Base-by-base conservation (phyloP, 1,140 invertebrate genomes). In the Caenorhabditis inopinata region DNA sequence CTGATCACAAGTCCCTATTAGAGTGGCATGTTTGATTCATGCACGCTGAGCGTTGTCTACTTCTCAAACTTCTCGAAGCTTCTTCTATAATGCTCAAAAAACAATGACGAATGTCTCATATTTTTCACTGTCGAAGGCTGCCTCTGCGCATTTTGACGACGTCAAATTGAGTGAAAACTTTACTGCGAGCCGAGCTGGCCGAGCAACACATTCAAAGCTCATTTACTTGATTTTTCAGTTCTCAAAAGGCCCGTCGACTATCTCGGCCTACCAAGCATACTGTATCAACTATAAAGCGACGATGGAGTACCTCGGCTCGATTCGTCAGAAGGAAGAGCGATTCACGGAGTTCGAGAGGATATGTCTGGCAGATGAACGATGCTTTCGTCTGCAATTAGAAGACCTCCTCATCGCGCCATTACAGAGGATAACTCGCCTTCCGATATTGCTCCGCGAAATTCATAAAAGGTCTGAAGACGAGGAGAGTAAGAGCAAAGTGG, bases 371-470 rank as follows among this genome's bases (percentile, higher is more conserved):
- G 92, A 93, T 86, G 87, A 90, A 2, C 85, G 92, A 16, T 93
- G 92, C 86, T 92, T 92, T 83, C 90, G 92, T 76, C 89, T 93
- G 5, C 92, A 92, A 85, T 85, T 93, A 32, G 92, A 91, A 9
- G 92, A 93, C 86, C 89, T 93, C 3, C 87, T 93, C 46, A 92
- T 93, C 38, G 91, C 92, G 3, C 92, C 92, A 12, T 92, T 93
- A 77, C 92, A 93, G 87, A 91, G 93, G 75, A 92, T 92, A 76
- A 93, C 93, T 89, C 91, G 92, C 85, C 90, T 93, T 18, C 92
- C 92, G 27, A 88, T 93, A 3, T 90, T 93, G 29, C 89, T 93
- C 16, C 90, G 90, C 83, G 92, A 93, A 84, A 92, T 93, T 75
- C 82, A 89, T 45, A 89, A 89, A 83, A 90, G 92, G 83, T 93